These are phyloP conservation scores for Falco biarmicus DNA, from an alignment of 2,797 vertebrate species.

Conservation along the genomic window DNA sequence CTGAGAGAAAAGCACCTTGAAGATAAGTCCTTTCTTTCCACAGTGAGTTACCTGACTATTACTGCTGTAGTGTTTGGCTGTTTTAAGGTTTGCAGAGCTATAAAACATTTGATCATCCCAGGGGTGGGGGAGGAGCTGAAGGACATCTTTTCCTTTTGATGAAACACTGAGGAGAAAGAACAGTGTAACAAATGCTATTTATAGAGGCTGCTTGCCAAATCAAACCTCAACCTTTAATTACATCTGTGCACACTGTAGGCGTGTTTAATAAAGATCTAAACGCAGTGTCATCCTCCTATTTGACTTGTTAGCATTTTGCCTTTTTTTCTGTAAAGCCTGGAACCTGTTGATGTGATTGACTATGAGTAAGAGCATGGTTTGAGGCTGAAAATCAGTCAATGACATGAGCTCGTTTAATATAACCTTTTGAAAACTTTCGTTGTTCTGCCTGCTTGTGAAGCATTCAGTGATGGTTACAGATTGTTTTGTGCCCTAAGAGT, in stretches of 20 bases:
- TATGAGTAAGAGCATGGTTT: not conserved
- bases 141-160: slow-evolving; percentile 5
- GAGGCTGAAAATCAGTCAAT: not conserved
- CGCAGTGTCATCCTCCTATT: not conserved
- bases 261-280: slow-evolving; percentile 3
- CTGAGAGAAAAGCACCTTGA: slow-evolving; percentile 7
- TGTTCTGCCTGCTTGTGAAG: not conserved
- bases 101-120: slow-evolving; percentile 28
- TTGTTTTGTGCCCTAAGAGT: not conserved
- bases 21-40: not conserved
- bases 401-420: not conserved
- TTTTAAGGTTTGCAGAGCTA: slow-evolving; percentile 6
- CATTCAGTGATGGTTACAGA: not conserved
- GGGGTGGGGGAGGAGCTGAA: slow-evolving; percentile 13
- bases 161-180: not conserved
- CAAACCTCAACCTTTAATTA: not conserved
- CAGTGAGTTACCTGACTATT: slow-evolving; percentile 10
- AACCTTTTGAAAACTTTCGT: not conserved
- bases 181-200: slow-evolving; percentile 8
- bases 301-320: not conserved
- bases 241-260: not conserved
- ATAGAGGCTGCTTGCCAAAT: slow-evolving; percentile 36
- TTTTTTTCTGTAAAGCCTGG: not conserved
- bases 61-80: not conserved
- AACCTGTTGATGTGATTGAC: not conserved